Evolutionary conservation across 1,140 invertebrate genomes (phyloP), one percentile per base, ranked within the genome.

Genomic region (Papilio polytes): DNA sequence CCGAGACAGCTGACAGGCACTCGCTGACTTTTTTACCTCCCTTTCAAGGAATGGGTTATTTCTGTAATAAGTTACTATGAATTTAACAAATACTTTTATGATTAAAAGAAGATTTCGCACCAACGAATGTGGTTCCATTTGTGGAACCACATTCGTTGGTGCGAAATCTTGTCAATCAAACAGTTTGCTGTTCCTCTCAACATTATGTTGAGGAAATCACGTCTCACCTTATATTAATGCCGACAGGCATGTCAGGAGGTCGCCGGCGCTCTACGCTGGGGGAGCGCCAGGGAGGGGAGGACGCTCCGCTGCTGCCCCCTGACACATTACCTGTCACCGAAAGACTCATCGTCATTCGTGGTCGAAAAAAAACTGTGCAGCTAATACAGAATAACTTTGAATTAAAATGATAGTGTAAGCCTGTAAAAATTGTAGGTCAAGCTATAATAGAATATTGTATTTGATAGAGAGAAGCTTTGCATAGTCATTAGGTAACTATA

Each of bases 231-330:
- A 89, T 96, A 90, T 93, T 96, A 93, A 92, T 96, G 95, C 89
- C 95, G 92, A 94, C 96, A 89, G 89, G 95, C 96, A 94, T 96
- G 89, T 84, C 94, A 44, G 90, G 95, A 80, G 93, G 94, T 79
- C 96, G 94, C 84, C 95, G 89, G 78, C 96, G 89, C 87, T 97
- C 96, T 3, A 93, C 89, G 6, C 94, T 92, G 7, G 96, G 96
- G 13, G 96, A 96, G 78, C 96, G 87, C 96, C 96, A 96, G 7
- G 95, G 94, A 3, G 96, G 96, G 0, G 96, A 96, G 7, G 93
- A 95, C 10, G 96, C 95, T 15, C 96, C 96, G 84, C 96, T 96
- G 80, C 96, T 96, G 20, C 89, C 91, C 7, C 94, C 94, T 10
- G 96, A 95, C 80, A 93, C 92, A 51, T 90, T 88, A 22, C 90